Evolutionary conservation across 2,113 vertebrate species (phyloP).

Genomic region (Sporophila hypoxantha): DNA sequence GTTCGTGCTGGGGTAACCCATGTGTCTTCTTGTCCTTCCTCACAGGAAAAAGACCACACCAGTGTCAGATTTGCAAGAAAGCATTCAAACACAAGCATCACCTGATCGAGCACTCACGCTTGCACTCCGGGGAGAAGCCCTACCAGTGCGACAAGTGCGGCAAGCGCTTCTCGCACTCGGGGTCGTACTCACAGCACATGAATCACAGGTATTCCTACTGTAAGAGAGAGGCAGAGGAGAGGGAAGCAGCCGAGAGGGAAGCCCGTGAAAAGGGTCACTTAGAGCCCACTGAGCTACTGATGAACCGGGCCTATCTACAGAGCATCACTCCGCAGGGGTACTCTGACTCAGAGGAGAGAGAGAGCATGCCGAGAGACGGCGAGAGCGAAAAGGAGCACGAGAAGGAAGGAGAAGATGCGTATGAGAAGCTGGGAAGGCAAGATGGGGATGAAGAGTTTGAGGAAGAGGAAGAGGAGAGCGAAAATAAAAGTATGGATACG

Average conservation of each 20-base stretch:
- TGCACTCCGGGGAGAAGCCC: conserved; percentile 98
- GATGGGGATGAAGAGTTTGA: conserved; percentile 91
- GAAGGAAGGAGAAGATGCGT: conserved; percentile 88
- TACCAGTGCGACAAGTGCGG: conserved; percentile 99
- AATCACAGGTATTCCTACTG: conserved; percentile 99
- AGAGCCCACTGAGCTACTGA: conserved; percentile 95
- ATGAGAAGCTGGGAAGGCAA: conserved; percentile 86
- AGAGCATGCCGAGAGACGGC: conserved; percentile 87
- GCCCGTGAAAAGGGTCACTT: conserved; percentile 93
- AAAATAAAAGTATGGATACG: conserved; percentile 98
- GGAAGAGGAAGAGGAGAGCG: conserved; percentile 93
- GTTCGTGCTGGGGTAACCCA: not conserved
- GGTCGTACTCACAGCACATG: conserved; percentile 99
- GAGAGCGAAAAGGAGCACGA: conserved; percentile 87
- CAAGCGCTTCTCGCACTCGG: conserved; percentile 98
- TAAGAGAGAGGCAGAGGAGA: conserved; percentile 97
- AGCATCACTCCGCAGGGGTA: conserved; percentile 93
- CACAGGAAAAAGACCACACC: conserved; percentile 96
- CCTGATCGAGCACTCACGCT: conserved; percentile 95
- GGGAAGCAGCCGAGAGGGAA: conserved; percentile 93
- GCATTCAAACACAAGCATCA: conserved; percentile 99
- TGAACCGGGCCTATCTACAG: conserved; percentile 95
- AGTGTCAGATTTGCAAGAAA: conserved; percentile 99
- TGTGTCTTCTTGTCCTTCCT: conserved; percentile 63
- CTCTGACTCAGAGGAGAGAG: conserved; percentile 91